Percentiles rank a stretch among this genome's conserved stretches.
Evolutionary conservation across 2,797 vertebrate species (phyloP).

Genomic region (Sarcoramphus papa): DNA sequence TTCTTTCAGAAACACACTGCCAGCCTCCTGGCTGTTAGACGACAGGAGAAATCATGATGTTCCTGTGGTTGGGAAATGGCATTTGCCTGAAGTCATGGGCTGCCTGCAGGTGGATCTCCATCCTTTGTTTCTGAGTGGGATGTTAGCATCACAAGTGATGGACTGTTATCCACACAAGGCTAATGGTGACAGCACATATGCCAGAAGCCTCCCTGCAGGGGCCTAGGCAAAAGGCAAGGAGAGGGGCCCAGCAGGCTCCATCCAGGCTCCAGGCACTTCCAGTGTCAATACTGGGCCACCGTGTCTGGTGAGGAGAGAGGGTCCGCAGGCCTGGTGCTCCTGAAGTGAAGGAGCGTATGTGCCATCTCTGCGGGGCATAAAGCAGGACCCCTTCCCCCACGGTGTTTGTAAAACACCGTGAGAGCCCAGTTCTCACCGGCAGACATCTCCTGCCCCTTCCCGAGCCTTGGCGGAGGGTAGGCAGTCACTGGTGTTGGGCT

Average conservation of each 20-base stretch:
- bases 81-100: neutral
- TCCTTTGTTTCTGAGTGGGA: neutral
- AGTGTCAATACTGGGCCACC: too few relatives aligned
- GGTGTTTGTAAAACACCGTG: neutral
- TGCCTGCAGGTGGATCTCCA: neutral
- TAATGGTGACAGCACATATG: neutral
- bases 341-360: neutral
- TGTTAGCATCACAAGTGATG: neutral
- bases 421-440: neutral
- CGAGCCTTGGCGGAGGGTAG: neutral
- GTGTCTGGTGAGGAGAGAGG: neutral
- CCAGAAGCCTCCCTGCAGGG: neutral
- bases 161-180: neutral
- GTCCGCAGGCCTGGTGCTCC: neutral
- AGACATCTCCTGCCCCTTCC: neutral
- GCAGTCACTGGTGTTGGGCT: neutral
- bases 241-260: neutral
- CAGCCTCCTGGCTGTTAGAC: neutral
- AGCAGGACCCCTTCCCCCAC: neutral
- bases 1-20: neutral
- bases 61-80: accelerated
- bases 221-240: neutral
- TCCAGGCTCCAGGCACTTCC: neutral
- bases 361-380: neutral
- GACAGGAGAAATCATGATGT: neutral